phyloP scores from a whole-genome alignment of 2,113 vertebrate genomes.

The Alouatta palliata region DNA sequence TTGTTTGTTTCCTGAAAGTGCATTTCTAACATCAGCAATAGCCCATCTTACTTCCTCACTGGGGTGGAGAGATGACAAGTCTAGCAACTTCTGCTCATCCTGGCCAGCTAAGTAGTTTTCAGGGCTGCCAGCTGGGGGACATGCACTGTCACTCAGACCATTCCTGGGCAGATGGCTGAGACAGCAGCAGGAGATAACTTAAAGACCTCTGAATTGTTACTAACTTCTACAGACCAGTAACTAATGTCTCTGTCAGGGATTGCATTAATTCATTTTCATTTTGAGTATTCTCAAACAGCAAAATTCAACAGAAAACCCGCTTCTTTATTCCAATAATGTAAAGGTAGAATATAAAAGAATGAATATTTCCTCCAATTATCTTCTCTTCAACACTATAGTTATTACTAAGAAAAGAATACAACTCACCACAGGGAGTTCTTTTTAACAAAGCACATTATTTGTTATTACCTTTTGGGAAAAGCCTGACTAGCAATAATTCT shows the following conservation, averaged over 20 bases:
- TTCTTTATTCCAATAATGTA: not conserved
- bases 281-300: conserved; percentile 20
- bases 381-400: not conserved
- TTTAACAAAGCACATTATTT: conserved; percentile 11
- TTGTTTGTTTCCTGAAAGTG: conserved; percentile 45
- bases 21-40: not conserved
- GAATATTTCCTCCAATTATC: not conserved
- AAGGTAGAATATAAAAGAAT: conserved; percentile 29
- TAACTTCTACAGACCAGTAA: not conserved
- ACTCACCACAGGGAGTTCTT: not conserved
- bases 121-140: not conserved
- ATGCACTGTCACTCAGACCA: not conserved
- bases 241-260: not conserved
- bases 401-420: not conserved
- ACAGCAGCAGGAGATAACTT: not conserved
- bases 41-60: not conserved
- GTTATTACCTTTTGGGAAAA: not conserved
- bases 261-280: not conserved
- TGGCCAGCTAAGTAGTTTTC: not conserved
- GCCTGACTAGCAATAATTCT: not conserved
- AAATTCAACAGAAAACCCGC: conserved; percentile 42
- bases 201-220: not conserved
- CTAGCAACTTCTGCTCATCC: not conserved
- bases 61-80: not conserved
- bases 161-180: not conserved